Percentiles rank a stretch among this genome's conserved stretches.
Conservation (phyloP, 2,113 vertebrate genomes). For the Bos taurus region DNA sequence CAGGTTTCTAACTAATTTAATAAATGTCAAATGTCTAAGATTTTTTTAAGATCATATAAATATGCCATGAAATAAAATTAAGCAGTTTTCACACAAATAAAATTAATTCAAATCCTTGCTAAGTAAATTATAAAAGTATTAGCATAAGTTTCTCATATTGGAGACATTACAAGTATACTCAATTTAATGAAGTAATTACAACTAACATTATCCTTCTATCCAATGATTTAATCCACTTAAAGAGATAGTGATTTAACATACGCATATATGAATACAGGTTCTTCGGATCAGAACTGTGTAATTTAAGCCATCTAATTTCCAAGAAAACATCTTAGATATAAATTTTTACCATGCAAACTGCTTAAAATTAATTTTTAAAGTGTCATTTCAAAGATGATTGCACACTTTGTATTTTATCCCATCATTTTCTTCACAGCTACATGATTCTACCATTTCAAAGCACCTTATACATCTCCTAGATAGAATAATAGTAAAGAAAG, state of each 20-base stretch:
- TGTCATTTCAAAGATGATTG: not conserved
- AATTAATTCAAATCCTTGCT: conserved; percentile 7
- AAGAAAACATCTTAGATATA: not conserved
- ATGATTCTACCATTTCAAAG: not conserved
- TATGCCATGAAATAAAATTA: conserved; percentile 9
- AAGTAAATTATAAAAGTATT: conserved; percentile 12
- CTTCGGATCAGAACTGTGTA: not conserved
- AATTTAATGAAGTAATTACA: conserved; percentile 22
- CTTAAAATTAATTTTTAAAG: not conserved
- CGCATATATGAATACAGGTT: not conserved
- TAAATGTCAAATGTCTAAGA: conserved; percentile 7
- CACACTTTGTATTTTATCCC: not conserved
- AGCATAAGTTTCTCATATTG: not conserved
- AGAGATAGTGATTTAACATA: not conserved
- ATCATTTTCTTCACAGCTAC: not conserved
- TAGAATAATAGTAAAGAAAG: not conserved
- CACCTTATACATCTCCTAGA: not conserved
- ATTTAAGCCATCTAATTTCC: not conserved
- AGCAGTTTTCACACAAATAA: not conserved
- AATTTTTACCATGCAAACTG: not conserved
- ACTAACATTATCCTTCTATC: not conserved
- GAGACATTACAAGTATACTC: not conserved
- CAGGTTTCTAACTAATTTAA: conserved; percentile 31
- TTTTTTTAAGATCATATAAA: conserved; percentile 1
- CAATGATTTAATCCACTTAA: not conserved